Conservation (phyloP, 2,113 vertebrate genomes). For the Mesembrinibis cayennensis region DNA sequence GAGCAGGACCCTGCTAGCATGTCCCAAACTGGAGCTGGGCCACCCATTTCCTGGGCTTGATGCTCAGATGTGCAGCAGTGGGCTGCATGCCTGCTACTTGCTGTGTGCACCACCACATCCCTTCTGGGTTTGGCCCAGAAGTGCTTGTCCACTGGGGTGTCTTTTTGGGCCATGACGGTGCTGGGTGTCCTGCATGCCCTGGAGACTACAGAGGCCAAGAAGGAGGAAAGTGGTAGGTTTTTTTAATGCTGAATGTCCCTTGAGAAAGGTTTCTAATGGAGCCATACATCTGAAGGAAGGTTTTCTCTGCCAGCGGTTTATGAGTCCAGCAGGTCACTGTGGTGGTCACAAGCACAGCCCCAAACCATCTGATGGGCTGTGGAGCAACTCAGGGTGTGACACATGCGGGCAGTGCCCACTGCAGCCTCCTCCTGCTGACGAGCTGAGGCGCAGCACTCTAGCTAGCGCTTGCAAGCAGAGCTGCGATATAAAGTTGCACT, state of each 20-base stretch:
- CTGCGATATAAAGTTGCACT: background rate
- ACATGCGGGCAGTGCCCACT: fast-evolving
- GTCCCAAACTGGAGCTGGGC: background rate
- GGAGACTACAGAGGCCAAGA: too few relatives aligned
- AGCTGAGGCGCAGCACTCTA: fast-evolving
- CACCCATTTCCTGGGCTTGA: background rate
- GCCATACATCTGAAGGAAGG: background rate
- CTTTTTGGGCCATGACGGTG: fast-evolving
- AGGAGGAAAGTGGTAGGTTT: background rate
- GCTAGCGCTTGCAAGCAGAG: background rate
- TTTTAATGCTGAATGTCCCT: background rate
- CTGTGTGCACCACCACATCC: background rate
- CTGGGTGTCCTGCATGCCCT: background rate
- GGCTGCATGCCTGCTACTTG: fast-evolving
- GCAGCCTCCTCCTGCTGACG: background rate
- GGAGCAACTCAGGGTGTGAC: fast-evolving
- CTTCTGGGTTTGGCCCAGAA: background rate
- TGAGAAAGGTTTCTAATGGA: background rate
- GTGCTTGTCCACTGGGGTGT: background rate
- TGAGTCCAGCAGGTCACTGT: background rate
- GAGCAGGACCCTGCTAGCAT: background rate
- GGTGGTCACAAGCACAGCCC: background rate
- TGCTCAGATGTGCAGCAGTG: background rate
- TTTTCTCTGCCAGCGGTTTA: background rate
- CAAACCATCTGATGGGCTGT: too few relatives aligned